Conservation (phyloP, 2,113 vertebrate species). For the Rana temporaria region DNA sequence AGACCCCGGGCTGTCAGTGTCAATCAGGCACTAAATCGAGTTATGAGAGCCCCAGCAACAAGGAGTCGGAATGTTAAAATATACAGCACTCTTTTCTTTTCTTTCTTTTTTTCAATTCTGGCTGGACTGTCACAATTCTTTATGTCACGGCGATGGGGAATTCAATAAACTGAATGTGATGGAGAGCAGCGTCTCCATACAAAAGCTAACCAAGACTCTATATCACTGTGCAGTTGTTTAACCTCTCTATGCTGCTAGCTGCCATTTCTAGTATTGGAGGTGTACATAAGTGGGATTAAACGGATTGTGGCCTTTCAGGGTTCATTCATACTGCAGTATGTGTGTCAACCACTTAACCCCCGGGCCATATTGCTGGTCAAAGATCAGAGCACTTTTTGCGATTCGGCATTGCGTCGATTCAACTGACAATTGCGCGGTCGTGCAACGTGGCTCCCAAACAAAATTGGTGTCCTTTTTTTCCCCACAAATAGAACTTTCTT, state of each 20-base stretch:
- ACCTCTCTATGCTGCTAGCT: neutral
- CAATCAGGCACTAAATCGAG: conserved; percentile 40
- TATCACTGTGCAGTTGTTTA: conserved; percentile 12
- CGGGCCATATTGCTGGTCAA: no score
- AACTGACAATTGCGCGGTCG: no score
- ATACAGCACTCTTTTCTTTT: conserved; percentile 1
- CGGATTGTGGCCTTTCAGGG: no score
- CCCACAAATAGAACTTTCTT: no score
- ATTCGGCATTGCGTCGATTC: no score
- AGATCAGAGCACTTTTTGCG: no score
- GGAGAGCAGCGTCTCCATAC: neutral
- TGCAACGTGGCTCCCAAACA: no score
- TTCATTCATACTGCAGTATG: no score
- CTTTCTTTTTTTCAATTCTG: conserved; percentile 25
- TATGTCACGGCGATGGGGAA: conserved; percentile 26
- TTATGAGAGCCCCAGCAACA: neutral
- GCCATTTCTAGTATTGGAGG: neutral
- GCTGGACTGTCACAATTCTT: conserved; percentile 43
- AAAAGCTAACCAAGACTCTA: neutral
- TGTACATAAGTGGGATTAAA: no score
- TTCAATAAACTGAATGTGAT: conserved; percentile 21
- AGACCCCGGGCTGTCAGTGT: conserved; percentile 18
- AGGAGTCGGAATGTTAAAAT: conserved; percentile 31
- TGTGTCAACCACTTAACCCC: no score
- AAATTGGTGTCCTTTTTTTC: no score